Percentiles rank a stretch among this genome's conserved stretches.
phyloP scores from a whole-genome alignment of 2,113 vertebrate species.

The Phalacrocorax brasilianus region DNA sequence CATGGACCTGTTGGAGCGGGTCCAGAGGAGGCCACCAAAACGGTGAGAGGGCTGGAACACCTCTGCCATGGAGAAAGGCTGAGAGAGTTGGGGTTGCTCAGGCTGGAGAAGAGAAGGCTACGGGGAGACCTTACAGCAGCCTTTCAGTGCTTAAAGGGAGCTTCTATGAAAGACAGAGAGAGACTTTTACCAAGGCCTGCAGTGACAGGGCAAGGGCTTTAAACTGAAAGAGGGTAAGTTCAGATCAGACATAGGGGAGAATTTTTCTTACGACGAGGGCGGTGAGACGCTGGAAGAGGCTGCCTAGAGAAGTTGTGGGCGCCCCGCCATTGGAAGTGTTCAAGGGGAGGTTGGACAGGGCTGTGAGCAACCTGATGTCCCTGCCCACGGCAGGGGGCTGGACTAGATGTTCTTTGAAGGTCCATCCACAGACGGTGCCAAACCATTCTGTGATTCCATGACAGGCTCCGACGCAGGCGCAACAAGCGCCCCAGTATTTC shows the following conservation, averaged over 20 bases:
- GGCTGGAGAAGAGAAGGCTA: background rate
- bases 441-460: background rate
- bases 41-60: background rate
- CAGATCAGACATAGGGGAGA: background rate
- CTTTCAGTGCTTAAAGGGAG: background rate
- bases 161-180: background rate
- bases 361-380: background rate
- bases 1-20: fast-evolving
- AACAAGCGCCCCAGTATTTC: background rate
- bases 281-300: background rate
- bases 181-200: background rate
- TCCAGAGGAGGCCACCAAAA: fast-evolving
- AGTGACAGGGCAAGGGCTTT: background rate
- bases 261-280: fast-evolving
- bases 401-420: background rate
- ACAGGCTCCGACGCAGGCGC: fast-evolving
- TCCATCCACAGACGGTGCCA: background rate
- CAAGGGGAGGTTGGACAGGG: fast-evolving
- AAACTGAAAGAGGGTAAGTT: background rate
- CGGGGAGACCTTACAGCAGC: fast-evolving
- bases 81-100: background rate
- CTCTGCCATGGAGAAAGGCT: background rate
- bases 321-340: background rate
- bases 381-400: background rate
- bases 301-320: background rate